Evolutionary conservation across 2,113 vertebrate species (phyloP), one percentile per base, ranked within the genome.

Genomic region (Cheirogaleus medius): DNA sequence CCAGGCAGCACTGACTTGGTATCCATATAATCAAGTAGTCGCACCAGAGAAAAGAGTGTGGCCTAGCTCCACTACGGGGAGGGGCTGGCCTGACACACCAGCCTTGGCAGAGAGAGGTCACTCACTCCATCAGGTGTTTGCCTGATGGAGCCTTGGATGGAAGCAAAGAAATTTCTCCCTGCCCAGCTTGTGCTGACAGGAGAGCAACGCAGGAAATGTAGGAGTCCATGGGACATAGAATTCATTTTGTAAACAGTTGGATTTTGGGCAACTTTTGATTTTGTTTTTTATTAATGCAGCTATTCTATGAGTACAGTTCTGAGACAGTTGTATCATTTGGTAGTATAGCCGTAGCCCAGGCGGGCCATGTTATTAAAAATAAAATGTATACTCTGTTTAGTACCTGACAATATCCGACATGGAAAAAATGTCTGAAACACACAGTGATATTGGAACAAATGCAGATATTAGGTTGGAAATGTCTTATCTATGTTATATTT

Each of bases 351-450:
- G 11, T 2, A 27, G 32, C 68, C 66, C 18, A 1, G 18, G n/a
- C 4, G 12, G 52, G 39, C 8, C 81, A 18, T 52, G 34, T 47
- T 68, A 37, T 20, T 52, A 49, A 37, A 87, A 32, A 66, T 29
- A 89, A 93, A 76, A 85, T 37, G 7, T 11, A 42, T 32, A 20
- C 14, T 90, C 66, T 91, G 39, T 89, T 91, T 87, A 88, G 71
- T 54, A 29, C 25, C 15, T 34, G 58, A 60, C 13, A 49, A 23
- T 23, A 69, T 44, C 47, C 4, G 3, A 89, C 17, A 49, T 1
- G 6, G 68, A 68, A 58, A 56, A 95, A 39, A 32, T 4, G 21
- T 34, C 17, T 3, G 3, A 89, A 91, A 92, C 47, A 56, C 32
- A 74, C 9, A 52, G 42, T 58, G 34, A 42, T 58, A 25, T 2